Base-by-base conservation (phyloP, 2,113 vertebrate genomes). In the Hyperoodon ampullatus region DNA sequence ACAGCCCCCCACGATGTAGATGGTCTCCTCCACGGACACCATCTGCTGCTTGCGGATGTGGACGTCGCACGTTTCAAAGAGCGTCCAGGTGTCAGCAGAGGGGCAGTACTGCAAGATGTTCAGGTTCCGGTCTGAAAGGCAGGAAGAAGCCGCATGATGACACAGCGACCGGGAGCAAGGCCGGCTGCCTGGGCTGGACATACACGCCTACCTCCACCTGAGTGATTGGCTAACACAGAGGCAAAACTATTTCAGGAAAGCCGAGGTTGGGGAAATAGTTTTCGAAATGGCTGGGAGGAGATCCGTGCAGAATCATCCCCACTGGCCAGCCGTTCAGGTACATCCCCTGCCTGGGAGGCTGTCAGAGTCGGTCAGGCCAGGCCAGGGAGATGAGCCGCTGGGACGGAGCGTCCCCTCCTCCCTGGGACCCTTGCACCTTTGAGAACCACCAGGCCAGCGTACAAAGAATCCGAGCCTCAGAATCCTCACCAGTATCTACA, bases 21-120 rank as follows among this genome's bases (percentile, higher is more conserved):
- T 99, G 87, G 99, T 99, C 97, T 99, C 99, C 95, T 99, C 99
- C 95, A 99, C 99, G 0, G 99, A 99, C 42, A 99, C 99, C 99
- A 99, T 99, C 98, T 99, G 99, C 98, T 99, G 99, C 98, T 99
- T 99, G 90, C 99, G 99, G 58, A 99, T 99, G 66, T 99, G 99
- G 8, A 98, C 98, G 0, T 99, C 97, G 3, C 99, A 99, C 8
- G 99, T 98, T 35, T 99, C 99, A 70, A 99, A 99, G 68, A 98
- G 99, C 0, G 98, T 98, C 99, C 99, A 99, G 55, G 97, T 94
- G 98, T 99, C 99, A 0, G 99, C 98, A 42, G 97, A 96, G 10
- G 99, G 99, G 87, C 99, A 99, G 98, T 99, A 99, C 70, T 99
- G 98, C 93, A 99, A 97, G 86, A 99, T 99, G 68, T 96, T 99